phyloP scores from a whole-genome alignment of 2,888 invertebrate genomes.

The Neoitamus cyanurus region DNA sequence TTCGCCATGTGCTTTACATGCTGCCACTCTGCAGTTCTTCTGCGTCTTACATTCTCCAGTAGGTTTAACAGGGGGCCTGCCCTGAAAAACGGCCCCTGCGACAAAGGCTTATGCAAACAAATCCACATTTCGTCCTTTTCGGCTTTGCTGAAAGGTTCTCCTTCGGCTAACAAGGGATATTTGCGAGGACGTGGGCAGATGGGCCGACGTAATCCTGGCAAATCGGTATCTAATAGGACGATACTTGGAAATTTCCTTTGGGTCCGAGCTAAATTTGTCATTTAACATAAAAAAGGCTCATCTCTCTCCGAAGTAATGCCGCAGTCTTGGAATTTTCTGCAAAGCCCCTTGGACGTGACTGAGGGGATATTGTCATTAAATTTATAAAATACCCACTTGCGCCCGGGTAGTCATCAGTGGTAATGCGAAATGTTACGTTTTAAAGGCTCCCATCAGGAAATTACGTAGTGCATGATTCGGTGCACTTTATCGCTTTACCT shows the following conservation, averaged over 20 bases:
- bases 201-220: neutral
- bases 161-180: neutral
- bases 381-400: neutral
- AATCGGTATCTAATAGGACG: neutral
- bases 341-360: neutral
- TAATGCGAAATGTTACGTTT: neutral
- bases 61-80: neutral
- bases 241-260: neutral
- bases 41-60: neutral
- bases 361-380: neutral
- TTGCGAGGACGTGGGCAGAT: neutral
- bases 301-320: neutral
- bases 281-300: neutral
- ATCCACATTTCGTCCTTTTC: neutral
- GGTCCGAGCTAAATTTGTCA: neutral
- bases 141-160: neutral
- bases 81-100: neutral
- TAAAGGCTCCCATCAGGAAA: neutral
- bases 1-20: neutral
- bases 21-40: neutral
- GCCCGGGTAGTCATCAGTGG: neutral
- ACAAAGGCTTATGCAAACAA: neutral
- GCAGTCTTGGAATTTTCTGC: neutral
- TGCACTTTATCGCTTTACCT: neutral
- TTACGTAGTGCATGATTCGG: neutral